Percentiles rank a stretch among this genome's conserved stretches.
These are phyloP conservation scores for Phycodurus eques DNA, from an alignment of 2,113 vertebrate genomes.

Conservation along the genomic window DNA sequence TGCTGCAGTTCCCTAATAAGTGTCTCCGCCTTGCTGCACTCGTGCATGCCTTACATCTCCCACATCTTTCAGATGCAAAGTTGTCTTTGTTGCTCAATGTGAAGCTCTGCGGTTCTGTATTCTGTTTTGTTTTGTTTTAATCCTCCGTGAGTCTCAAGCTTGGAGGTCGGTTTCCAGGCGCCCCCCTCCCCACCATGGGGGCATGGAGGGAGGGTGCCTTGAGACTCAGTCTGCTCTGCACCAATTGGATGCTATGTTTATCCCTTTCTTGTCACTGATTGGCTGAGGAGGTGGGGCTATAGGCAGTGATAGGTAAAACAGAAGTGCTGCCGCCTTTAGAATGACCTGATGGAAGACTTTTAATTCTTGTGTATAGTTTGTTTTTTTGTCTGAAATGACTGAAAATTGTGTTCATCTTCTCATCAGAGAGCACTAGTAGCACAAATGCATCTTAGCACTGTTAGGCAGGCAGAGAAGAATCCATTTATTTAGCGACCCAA, in stretches of 20 bases:
- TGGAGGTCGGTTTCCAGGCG: constrained; percentile 55
- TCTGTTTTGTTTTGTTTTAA: neutral
- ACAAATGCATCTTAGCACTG: too few species aligned
- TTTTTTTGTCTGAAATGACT: too few species aligned
- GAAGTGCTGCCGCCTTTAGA: constrained; percentile 4
- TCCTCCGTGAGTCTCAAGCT: constrained; percentile 17
- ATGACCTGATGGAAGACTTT: neutral
- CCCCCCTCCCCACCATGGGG: constrained; percentile 43
- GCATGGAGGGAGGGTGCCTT: constrained; percentile 41
- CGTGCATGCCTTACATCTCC: neutral
- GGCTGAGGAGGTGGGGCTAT: constrained; percentile 44
- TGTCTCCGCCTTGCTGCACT: too few species aligned
- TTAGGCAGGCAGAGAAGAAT: too few species aligned
- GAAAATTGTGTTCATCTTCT: too few species aligned
- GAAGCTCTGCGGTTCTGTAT: neutral
- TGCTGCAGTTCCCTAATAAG: constrained; percentile 4
- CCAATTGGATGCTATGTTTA: constrained; percentile 62
- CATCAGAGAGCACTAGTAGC: too few species aligned
- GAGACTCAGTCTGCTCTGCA: constrained; percentile 39
- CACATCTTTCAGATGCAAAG: neutral
- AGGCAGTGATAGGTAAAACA: neutral
- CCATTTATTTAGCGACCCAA: too few species aligned
- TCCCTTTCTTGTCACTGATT: constrained; percentile 36
- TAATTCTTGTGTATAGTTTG: neutral
- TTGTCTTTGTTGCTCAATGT: constrained; percentile 1